A percentile compares a stretch with the other conserved stretches of the same genome.
Conservation (phyloP, 2,113 vertebrate genomes). For the Gasterosteus nipponicus region DNA sequence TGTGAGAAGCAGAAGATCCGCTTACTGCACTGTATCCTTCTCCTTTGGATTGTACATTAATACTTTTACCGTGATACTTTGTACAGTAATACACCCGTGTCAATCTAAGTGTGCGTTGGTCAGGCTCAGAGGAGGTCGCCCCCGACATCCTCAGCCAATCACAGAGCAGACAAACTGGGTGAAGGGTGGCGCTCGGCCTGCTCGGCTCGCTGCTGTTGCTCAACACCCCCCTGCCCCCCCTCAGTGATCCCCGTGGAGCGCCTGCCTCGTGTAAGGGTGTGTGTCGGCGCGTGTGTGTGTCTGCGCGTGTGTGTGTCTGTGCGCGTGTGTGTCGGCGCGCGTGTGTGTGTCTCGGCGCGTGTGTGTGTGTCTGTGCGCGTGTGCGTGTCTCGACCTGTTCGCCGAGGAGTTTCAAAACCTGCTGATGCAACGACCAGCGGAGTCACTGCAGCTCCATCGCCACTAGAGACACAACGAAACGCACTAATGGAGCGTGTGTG, state of each 20-base stretch:
- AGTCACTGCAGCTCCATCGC: constrained; percentile 14
- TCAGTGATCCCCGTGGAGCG: neutral
- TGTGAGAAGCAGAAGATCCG: too few species aligned
- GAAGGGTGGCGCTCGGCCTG: constrained; percentile 38
- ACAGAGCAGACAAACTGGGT: constrained; percentile 51
- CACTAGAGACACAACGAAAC: neutral
- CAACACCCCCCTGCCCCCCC: constrained; percentile 28
- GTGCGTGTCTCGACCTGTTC: neutral
- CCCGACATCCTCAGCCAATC: constrained; percentile 49
- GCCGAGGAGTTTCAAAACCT: constrained; percentile 49
- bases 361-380: neutral
- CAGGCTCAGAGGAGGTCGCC: constrained; percentile 43
- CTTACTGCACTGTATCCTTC: too few species aligned
- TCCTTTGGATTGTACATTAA: neutral
- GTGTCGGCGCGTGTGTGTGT: constrained; percentile 13
- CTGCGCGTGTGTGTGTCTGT: neutral
- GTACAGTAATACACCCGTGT: neutral
- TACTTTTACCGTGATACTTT: neutral
- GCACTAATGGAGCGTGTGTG: constrained; percentile 17
- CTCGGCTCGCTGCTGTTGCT: constrained; percentile 38
- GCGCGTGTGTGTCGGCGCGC: neutral
- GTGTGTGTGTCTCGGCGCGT: neutral
- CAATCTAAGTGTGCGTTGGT: constrained; percentile 9
- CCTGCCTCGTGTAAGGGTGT: neutral
- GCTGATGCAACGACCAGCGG: constrained; percentile 38